Conservation (phyloP, 2,888 invertebrate genomes). For the Entomobrya proxima region DNA sequence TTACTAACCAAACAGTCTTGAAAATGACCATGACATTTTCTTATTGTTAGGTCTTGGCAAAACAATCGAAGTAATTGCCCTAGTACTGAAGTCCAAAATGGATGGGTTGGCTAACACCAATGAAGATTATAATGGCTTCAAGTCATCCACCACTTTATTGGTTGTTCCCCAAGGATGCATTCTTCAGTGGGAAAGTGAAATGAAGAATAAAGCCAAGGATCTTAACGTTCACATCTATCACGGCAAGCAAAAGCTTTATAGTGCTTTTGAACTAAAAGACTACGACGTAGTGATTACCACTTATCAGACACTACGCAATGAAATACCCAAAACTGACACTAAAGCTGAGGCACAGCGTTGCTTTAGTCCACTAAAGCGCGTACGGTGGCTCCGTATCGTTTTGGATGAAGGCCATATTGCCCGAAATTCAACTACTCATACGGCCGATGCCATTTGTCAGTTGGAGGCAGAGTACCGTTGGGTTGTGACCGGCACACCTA, state of each 20-base stretch:
- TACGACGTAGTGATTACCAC: slow-evolving; percentile 93
- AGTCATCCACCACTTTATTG: slow-evolving; percentile 86
- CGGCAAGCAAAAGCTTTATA: slow-evolving; percentile 84
- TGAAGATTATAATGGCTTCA: slow-evolving; percentile 67
- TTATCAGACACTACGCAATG: slow-evolving; percentile 79
- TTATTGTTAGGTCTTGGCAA: slow-evolving; percentile 88
- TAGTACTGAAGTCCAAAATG: slow-evolving; percentile 80
- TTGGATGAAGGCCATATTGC: slow-evolving; percentile 96
- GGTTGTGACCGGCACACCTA: slow-evolving; percentile 95
- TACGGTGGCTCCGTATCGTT: slow-evolving; percentile 91
- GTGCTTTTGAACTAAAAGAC: slow-evolving; percentile 80
- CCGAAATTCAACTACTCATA: slow-evolving; percentile 89
- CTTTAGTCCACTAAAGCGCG: slow-evolving; percentile 81
- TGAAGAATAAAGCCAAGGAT: slow-evolving; percentile 82
- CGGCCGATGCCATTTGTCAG: slow-evolving; percentile 84
- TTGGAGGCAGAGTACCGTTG: slow-evolving; percentile 84
- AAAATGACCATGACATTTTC: too few species aligned
- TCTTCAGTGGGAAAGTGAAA: slow-evolving; percentile 93
- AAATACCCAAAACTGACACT: slow-evolving; percentile 71
- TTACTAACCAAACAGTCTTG: not conserved
- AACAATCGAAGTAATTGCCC: slow-evolving; percentile 88
- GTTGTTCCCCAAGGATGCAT: slow-evolving; percentile 94
- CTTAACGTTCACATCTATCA: slow-evolving; percentile 87
- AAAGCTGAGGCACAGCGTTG: slow-evolving; percentile 73
- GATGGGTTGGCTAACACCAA: slow-evolving; percentile 26